These are phyloP conservation scores for Canis aureus DNA, from an alignment of 2,113 vertebrate species.

Conservation along the genomic window DNA sequence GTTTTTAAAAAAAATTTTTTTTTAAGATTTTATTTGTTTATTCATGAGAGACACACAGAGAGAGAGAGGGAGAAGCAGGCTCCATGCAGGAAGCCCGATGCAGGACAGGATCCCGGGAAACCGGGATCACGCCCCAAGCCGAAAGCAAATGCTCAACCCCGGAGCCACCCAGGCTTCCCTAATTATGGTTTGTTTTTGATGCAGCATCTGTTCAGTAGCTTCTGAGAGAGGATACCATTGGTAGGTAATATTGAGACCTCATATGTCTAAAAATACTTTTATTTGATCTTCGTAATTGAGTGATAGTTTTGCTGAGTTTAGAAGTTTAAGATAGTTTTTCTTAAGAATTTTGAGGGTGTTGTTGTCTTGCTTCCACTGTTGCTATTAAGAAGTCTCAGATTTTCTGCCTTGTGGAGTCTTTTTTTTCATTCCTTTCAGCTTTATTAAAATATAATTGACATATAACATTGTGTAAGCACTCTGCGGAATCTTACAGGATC, in stretches of 20 bases:
- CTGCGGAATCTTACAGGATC: not conserved
- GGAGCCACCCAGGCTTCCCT: too few relatives aligned
- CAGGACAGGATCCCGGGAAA: too few relatives aligned
- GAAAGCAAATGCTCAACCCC: too few relatives aligned
- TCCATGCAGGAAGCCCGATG: too few relatives aligned
- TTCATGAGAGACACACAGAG: too few relatives aligned
- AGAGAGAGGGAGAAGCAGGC: too few relatives aligned
- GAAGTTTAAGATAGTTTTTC: not conserved
- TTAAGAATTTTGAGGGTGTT: not conserved
- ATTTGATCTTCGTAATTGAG: not conserved
- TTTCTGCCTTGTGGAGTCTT: not conserved
- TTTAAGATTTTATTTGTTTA: too few relatives aligned
- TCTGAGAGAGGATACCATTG: not conserved
- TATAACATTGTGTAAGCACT: not conserved
- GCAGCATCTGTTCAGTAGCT: not conserved
- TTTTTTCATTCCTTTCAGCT: not conserved
- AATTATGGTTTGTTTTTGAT: not conserved
- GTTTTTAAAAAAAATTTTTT: too few relatives aligned
- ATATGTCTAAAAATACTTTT: not conserved
- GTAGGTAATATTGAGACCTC: not conserved
- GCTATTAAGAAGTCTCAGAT: not conserved
- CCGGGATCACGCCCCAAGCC: too few relatives aligned
- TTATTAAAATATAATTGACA: not conserved
- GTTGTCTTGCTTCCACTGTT: not conserved
- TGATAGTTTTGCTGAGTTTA: not conserved